Evolutionary conservation across 2,888 invertebrate genomes (phyloP).

Genomic region (Carpatolechia fugitivella): DNA sequence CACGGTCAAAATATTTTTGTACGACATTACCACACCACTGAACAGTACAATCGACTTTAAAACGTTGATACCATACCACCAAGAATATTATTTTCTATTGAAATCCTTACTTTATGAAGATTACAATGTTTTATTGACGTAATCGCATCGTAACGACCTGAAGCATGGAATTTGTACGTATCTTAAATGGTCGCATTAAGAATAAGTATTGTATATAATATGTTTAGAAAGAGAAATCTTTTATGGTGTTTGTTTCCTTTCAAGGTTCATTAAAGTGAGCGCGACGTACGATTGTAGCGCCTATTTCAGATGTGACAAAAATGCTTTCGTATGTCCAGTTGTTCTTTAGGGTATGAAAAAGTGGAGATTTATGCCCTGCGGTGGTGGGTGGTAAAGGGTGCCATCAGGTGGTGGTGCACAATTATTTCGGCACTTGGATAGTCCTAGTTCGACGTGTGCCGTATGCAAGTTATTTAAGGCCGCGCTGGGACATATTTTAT

Average conservation of each 20-base stretch:
- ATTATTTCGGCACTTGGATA: background rate
- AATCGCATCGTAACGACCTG: slow-evolving; percentile 25
- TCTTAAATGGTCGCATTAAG: background rate
- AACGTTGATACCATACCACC: background rate
- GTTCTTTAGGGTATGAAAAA: no score
- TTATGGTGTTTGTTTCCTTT: no score
- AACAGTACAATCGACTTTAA: no score
- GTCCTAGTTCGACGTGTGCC: background rate
- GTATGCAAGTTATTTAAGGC: slow-evolving; percentile 16
- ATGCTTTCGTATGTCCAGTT: no score
- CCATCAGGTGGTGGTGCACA: background rate
- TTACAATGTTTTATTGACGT: slow-evolving; percentile 34
- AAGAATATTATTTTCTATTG: slow-evolving; percentile 25
- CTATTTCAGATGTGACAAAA: no score
- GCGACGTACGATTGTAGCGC: no score
- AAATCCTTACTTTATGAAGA: slow-evolving; percentile 34
- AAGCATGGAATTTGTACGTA: background rate
- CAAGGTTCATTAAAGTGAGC: no score
- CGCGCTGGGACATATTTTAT: slow-evolving; percentile 20
- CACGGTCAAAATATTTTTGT: no score
- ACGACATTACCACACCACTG: no score
- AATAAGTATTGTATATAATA: background rate
- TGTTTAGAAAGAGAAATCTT: background rate
- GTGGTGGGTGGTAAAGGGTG: no score
- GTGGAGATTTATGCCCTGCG: no score